These are phyloP conservation scores for Plebejus melissa DNA, from an alignment of 2,888 invertebrate species.

Conservation along the genomic window DNA sequence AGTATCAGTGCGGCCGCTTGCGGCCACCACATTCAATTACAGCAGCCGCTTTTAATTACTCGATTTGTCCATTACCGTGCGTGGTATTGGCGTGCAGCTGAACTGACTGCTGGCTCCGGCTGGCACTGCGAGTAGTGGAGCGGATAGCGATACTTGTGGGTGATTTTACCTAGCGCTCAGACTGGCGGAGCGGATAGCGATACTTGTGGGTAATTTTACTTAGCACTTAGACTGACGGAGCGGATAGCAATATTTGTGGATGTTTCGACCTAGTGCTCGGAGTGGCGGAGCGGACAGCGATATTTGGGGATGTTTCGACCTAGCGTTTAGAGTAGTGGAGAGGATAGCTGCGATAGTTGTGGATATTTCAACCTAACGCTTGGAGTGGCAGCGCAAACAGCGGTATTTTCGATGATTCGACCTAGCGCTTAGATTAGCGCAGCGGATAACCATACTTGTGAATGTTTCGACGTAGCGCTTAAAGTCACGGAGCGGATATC, in stretches of 20 bases:
- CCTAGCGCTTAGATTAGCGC: not conserved
- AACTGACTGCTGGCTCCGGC: constrained; percentile 28
- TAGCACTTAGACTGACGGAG: no score
- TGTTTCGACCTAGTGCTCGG: not conserved
- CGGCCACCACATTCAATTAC: constrained; percentile 32
- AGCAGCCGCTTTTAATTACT: constrained; percentile 34
- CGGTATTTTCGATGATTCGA: not conserved
- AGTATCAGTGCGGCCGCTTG: not conserved
- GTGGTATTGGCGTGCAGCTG: constrained; percentile 31
- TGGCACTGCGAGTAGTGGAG: not conserved
- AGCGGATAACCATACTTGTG: not conserved
- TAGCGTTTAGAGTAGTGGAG: not conserved
- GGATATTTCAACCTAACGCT: not conserved
- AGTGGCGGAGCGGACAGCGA: not conserved
- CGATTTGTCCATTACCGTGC: constrained; percentile 33
- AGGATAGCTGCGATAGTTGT: not conserved
- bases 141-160: not conserved
- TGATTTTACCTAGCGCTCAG: not conserved
- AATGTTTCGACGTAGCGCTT: not conserved
- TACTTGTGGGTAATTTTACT: not conserved
- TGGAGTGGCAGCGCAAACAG: not conserved
- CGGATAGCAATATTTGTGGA: not conserved
- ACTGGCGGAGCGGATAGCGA: not conserved
- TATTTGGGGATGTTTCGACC: no score
- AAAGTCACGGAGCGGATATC: no score